These are phyloP conservation scores for Aphis gossypii DNA, from an alignment of 1,140 invertebrate species.

Conservation along the genomic window DNA sequence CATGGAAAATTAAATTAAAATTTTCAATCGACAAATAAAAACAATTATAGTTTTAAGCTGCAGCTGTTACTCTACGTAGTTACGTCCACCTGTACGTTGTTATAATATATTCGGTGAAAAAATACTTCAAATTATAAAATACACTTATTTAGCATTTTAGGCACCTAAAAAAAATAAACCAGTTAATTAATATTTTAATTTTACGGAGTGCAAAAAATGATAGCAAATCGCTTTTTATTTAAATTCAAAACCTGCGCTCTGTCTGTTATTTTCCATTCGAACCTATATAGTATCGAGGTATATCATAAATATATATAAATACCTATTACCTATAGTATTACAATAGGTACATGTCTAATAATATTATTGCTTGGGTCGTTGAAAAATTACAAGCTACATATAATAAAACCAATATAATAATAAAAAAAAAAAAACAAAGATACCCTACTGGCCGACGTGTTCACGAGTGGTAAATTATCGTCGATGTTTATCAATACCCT, in stretches of 20 bases:
- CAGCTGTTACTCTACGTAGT: background rate
- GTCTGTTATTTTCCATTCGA: background rate
- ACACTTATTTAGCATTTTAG: background rate
- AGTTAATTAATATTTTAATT: background rate
- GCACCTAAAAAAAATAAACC: background rate
- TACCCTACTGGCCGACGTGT: no score
- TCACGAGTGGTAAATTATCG: background rate
- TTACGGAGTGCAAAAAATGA: background rate
- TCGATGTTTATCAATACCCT: constrained; percentile 11
- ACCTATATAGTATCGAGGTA: background rate
- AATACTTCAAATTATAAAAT: background rate
- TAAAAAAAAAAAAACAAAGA: no score
- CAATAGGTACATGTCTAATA: no score
- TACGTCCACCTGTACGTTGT: background rate
- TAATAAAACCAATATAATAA: background rate
- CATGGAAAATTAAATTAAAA: background rate
- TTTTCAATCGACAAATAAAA: background rate
- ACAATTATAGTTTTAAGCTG: background rate
- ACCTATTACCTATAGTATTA: no score
- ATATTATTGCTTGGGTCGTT: background rate
- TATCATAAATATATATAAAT: no score
- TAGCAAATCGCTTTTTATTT: background rate
- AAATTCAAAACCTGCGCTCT: background rate
- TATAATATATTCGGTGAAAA: background rate
- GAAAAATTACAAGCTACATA: background rate